phyloP scores from a whole-genome alignment of 2,888 invertebrate species.

The Hedychridium roseum region DNA sequence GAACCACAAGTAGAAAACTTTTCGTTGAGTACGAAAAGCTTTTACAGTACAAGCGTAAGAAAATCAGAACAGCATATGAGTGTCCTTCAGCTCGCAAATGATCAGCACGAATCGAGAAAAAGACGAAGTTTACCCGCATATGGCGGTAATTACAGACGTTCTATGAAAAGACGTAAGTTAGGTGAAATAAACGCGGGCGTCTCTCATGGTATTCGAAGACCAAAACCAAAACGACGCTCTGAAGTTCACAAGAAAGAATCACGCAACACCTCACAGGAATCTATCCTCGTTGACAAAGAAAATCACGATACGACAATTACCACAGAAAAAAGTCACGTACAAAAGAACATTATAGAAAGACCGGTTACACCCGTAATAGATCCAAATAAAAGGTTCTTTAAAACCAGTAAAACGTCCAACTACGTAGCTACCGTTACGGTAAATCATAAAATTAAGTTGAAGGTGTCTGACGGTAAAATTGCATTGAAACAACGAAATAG shows the following conservation, averaged over 20 bases:
- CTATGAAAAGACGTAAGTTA: conserved; percentile 58
- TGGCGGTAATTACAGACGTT: conserved; percentile 36
- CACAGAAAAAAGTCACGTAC: conserved; percentile 1
- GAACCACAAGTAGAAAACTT: conserved; percentile 26
- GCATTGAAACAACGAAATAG: conserved; percentile 32
- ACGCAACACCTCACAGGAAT: neutral
- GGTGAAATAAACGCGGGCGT: conserved; percentile 76
- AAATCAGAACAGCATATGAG: no score
- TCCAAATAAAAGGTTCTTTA: conserved; percentile 63
- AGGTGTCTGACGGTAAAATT: conserved; percentile 26
- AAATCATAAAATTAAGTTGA: conserved; percentile 53
- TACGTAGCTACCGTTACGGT: conserved; percentile 55
- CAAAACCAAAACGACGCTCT: conserved; percentile 63
- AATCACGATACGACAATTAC: neutral
- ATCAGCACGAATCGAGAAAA: conserved; percentile 8
- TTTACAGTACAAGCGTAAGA: conserved; percentile 42
- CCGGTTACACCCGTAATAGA: conserved; percentile 35
- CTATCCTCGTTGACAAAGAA: neutral
- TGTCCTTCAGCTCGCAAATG: neutral
- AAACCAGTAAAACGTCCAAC: conserved; percentile 53
- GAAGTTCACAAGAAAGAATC: conserved; percentile 10
- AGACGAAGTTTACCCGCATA: conserved; percentile 28
- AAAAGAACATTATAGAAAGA: conserved; percentile 11
- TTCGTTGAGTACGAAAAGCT: conserved; percentile 47
- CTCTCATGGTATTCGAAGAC: conserved; percentile 71